Conservation (phyloP, 2,113 vertebrate genomes). For the Oceanodroma tethys region DNA sequence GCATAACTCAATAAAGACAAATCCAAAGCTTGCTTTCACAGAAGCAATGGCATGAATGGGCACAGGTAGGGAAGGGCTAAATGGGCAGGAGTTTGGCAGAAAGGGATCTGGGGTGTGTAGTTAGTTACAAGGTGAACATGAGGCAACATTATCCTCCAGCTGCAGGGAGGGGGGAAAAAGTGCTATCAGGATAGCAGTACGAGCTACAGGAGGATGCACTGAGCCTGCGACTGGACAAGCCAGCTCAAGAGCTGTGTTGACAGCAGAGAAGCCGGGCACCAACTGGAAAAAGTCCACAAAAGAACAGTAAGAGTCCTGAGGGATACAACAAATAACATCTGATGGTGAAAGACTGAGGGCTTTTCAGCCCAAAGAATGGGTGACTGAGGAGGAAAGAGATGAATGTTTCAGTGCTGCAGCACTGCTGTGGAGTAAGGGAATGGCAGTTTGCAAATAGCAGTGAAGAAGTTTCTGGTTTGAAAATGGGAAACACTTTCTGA, state of each 20-base stretch:
- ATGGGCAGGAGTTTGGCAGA: neutral
- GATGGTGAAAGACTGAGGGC: neutral
- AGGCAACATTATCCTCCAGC: rapidly evolving
- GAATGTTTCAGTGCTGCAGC: neutral
- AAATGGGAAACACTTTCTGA: neutral
- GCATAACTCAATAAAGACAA: neutral
- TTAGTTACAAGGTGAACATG: neutral
- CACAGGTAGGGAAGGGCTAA: neutral
- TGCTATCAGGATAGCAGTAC: neutral
- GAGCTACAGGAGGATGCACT: neutral
- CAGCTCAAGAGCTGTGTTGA: neutral
- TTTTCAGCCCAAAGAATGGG: neutral
- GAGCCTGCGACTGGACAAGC: neutral
- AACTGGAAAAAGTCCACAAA: neutral
- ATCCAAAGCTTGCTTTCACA: neutral
- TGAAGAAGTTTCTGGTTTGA: neutral
- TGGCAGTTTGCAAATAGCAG: neutral
- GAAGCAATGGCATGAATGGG: neutral
- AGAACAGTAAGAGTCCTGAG: neutral
- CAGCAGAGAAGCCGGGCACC: neutral
- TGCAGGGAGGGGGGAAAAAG: neutral
- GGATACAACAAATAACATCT: neutral
- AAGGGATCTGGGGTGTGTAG: rapidly evolving
- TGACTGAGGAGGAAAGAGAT: neutral
- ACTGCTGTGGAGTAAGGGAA: neutral